A percentile compares a stretch with the other conserved stretches of the same genome.
phyloP scores from a whole-genome alignment of 1,140 invertebrate species.

The Paralvinella palmiformis region DNA sequence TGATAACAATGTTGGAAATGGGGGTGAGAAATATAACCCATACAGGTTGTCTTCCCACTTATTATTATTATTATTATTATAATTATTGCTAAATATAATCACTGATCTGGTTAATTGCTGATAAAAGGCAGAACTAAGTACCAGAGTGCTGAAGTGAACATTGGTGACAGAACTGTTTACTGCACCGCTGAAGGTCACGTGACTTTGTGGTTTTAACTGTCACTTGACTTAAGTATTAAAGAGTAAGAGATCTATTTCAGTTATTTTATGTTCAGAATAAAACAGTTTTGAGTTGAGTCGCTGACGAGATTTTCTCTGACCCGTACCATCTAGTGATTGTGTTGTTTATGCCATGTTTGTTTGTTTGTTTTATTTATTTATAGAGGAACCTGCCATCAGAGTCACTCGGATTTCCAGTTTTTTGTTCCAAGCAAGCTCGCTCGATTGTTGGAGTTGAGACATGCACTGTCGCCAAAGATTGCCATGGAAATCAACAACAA shows the following conservation, averaged over 20 bases:
- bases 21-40: no score
- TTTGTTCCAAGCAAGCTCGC: slow-evolving; percentile 39
- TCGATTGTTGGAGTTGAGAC: slow-evolving; percentile 41
- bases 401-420: slow-evolving; percentile 53
- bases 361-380: not conserved
- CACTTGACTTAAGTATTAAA: no score
- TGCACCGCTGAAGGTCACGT: not conserved
- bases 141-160: no score
- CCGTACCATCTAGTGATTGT: not conserved
- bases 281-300: not conserved
- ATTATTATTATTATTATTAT: not conserved
- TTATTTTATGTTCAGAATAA: not conserved
- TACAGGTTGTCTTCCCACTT: slow-evolving; percentile 6
- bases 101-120: not conserved
- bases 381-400: slow-evolving; percentile 53
- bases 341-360: slow-evolving; percentile 16
- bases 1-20: no score
- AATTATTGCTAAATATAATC: not conserved
- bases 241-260: not conserved
- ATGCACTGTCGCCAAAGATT: slow-evolving; percentile 38
- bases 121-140: not conserved
- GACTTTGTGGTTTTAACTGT: not conserved
- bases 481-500: slow-evolving; percentile 44
- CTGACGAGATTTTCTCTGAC: not conserved
- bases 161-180: no score